Conservation (phyloP, 2,113 vertebrate species). For the Phasianus colchicus region DNA sequence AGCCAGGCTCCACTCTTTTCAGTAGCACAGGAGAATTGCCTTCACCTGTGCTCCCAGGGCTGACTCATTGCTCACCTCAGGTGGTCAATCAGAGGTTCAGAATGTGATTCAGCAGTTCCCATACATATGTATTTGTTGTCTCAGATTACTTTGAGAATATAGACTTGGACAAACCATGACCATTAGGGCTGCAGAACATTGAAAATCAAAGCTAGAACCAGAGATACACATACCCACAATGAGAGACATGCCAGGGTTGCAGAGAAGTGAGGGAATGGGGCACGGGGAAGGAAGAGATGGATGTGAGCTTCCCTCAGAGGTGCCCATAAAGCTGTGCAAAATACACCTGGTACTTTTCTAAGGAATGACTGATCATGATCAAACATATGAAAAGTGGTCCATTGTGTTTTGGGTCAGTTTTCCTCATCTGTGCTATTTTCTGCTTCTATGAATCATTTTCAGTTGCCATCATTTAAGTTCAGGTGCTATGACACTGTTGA, state of each 20-base stretch:
- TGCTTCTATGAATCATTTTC: background rate
- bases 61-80: no score
- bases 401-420: background rate
- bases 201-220: background rate
- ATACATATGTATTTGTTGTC: background rate
- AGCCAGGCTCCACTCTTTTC: no score
- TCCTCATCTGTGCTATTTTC: background rate
- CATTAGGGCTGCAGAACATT: background rate
- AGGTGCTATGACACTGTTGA: background rate
- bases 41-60: no score
- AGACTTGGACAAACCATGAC: background rate
- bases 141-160: background rate
- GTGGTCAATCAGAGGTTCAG: no score
- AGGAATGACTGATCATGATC: background rate
- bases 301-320: background rate
- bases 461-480: background rate
- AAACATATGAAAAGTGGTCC: background rate
- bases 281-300: accelerated
- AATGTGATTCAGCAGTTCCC: no score
- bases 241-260: background rate
- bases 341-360: background rate
- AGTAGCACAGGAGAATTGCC: no score
- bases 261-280: background rate
- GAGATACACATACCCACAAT: background rate
- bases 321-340: background rate